phyloP scores from a whole-genome alignment of 2,888 invertebrate genomes.

The Tetragonula carbonaria region DNA sequence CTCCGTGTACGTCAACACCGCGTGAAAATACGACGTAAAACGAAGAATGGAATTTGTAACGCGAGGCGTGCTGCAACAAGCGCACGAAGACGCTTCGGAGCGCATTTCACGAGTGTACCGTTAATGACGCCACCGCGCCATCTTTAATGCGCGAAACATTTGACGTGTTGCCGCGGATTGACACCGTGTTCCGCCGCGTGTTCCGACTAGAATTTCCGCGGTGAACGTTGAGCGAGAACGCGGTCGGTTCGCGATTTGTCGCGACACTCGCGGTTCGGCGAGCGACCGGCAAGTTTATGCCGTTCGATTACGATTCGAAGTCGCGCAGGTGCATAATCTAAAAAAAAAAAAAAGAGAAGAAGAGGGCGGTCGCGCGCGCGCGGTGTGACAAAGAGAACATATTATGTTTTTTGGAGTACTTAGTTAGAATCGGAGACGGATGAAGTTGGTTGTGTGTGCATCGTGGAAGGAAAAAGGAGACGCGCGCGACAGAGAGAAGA shows the following conservation, averaged over 20 bases:
- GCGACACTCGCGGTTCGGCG: no score
- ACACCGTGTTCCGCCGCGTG: background rate
- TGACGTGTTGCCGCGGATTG: background rate
- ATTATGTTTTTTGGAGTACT: slow-evolving; percentile 19
- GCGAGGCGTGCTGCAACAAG: slow-evolving; percentile 20
- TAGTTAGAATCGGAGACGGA: slow-evolving; percentile 2
- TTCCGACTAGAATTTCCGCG: background rate
- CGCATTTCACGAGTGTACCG: slow-evolving; percentile 11
- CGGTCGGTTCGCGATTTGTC: background rate
- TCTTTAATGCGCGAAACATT: slow-evolving; percentile 28
- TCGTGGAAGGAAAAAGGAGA: slow-evolving; percentile 3
- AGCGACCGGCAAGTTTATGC: no score
- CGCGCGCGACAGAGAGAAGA: slow-evolving; percentile 15
- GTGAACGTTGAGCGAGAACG: background rate
- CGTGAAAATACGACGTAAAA: slow-evolving; percentile 55
- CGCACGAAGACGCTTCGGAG: slow-evolving; percentile 24
- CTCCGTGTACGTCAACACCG: slow-evolving; percentile 50
- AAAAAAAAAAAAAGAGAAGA: background rate
- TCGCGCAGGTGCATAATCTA: background rate
- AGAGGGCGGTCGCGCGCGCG: slow-evolving; percentile 15
- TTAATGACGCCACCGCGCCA: slow-evolving; percentile 17
- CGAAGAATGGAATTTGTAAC: slow-evolving; percentile 47
- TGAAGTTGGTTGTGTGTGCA: background rate
- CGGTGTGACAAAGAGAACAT: slow-evolving; percentile 26
- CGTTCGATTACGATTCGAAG: background rate